Evolutionary conservation across 2,797 vertebrate species (phyloP).

Genomic region (Crypturellus tataupa): DNA sequence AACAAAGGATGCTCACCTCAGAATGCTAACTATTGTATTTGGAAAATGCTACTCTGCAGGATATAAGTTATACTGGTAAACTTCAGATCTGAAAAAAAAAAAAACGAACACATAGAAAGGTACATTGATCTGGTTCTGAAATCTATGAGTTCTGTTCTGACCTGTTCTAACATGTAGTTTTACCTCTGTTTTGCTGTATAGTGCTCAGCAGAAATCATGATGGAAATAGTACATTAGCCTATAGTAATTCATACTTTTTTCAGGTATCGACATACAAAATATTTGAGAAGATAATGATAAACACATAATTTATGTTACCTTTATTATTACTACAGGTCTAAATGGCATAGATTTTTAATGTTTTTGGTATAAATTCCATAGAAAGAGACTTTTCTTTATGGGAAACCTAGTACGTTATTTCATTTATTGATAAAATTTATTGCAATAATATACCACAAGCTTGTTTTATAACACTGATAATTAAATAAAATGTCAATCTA

Average conservation of each 20-base stretch:
- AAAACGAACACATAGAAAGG: background rate
- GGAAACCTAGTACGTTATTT: background rate
- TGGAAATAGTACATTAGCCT: background rate
- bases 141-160: background rate
- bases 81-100: background rate
- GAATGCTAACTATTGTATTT: background rate
- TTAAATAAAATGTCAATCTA: constrained; percentile 62
- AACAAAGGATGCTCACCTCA: background rate
- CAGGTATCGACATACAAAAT: background rate
- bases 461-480: constrained; percentile 38
- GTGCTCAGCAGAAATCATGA: background rate
- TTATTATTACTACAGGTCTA: constrained; percentile 28
- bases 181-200: background rate
- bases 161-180: background rate
- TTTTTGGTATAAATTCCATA: background rate
- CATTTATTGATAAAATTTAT: constrained; percentile 50
- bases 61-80: background rate
- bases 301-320: constrained; percentile 3
- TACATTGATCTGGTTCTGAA: background rate
- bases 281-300: background rate
- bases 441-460: background rate
- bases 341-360: background rate
- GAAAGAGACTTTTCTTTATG: background rate
- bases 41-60: background rate
- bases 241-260: background rate